These are phyloP conservation scores for Prenolepis imparis DNA, from an alignment of 2,888 invertebrate species.

Conservation along the genomic window DNA sequence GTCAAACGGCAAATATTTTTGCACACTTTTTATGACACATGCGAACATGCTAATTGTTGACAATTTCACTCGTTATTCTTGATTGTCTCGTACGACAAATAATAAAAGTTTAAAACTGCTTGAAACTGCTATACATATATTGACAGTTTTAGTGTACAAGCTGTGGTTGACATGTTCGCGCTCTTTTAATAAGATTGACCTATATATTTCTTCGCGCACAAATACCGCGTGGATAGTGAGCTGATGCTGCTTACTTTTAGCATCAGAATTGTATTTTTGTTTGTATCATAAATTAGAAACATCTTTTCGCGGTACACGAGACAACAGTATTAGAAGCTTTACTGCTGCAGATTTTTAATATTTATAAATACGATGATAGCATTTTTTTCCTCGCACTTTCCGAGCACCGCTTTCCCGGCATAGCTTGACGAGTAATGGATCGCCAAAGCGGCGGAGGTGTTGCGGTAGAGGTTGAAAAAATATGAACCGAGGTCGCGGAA, in stretches of 20 bases:
- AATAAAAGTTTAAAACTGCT: conserved; percentile 18
- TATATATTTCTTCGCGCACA: conserved; percentile 3
- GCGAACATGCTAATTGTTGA: conserved; percentile 40
- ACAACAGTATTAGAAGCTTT: neutral
- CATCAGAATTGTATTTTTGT: neutral
- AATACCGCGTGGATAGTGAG: neutral
- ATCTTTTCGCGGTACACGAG: neutral
- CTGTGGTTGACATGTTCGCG: conserved; percentile 15
- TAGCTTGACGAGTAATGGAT: conserved; percentile 40
- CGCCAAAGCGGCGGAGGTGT: conserved; percentile 23
- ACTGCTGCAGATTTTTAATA: neutral
- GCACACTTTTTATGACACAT: conserved; percentile 43
- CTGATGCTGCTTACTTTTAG: neutral
- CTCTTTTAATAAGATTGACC: conserved; percentile 17
- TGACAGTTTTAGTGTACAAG: neutral
- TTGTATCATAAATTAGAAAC: neutral
- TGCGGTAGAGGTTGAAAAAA: conserved; percentile 36
- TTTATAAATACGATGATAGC: conserved; percentile 1
- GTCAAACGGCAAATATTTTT: conserved; percentile 37
- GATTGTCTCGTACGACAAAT: conserved; percentile 40
- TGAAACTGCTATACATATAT: conserved; percentile 14
- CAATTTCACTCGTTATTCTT: conserved; percentile 50
- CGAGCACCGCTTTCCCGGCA: neutral
- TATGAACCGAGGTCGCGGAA: conserved; percentile 52
- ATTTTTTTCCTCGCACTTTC: conserved; percentile 2